Evolutionary conservation across 2,797 vertebrate genomes (phyloP), one percentile per base, ranked within the genome.

Genomic region (Siniperca obscura): DNA sequence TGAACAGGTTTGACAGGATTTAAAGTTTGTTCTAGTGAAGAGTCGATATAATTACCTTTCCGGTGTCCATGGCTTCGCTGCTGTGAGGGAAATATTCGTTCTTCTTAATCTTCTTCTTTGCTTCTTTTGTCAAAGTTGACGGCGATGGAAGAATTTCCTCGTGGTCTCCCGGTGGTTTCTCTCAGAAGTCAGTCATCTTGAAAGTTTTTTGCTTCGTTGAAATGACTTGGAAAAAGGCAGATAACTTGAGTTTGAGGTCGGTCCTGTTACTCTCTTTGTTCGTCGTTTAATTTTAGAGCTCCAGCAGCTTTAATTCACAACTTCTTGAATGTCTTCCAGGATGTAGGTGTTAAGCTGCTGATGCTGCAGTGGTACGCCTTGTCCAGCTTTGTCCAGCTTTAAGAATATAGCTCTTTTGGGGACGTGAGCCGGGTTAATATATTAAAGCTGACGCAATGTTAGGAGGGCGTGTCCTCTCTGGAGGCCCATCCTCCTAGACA

Each of bases 51-150:
- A 14, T 81, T 93, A 95, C 95, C 94, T 95, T 95, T 82, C 82
- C 93, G 0, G 93, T 74, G 19, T 94, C 95, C 95, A 95, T 95
- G 81, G 85, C 74, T 42, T 66, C 69, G 34, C 9, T 4, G 30
- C 9, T 4, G 27, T 16, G 30, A 21, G 0, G 2, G 14, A 46
- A 30, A 36, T 22, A 4, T 4, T 56, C 25, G 3, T 5, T 42
- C 7, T 61, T 22, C 44, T 65, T 69, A 12, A 16, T 78, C 55
- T 76, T 77, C 68, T 86, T 67, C 17, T 42, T 19, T 59, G 53
- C 34, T 21, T 60, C 56, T 81, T 75, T 42, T 21, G 62, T 70
- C 22, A 55, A 64, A 68, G 38, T 48, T 64, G 46, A 13, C 4
- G 64, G 27, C 21, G 70, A 21, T 67, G 61, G 27, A 56, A 48